Base-by-base conservation (phyloP, 2,888 invertebrate genomes). In the Drosophila paramelanica region DNA sequence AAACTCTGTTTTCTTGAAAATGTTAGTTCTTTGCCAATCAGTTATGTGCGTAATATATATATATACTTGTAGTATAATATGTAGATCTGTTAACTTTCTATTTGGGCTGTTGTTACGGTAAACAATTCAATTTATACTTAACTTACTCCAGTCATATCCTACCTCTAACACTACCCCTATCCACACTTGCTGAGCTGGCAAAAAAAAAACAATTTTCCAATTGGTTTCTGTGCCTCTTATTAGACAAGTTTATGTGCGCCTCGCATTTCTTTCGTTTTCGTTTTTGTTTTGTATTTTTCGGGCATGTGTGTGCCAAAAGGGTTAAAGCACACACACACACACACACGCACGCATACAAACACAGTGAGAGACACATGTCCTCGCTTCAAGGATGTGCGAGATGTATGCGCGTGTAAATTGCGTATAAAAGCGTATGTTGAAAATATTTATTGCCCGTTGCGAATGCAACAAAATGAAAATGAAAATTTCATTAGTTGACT, bases 391-490 rank as follows among this genome's bases (percentile, higher is more conserved):
- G 60, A 58, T 64, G 79, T 61, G 67, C 38, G 84, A 77, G 89
- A 86, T 89, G 89, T 77, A 86, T 89, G 81, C 67, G 89, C 87
- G 89, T 87, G 86, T 66, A 87, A 87, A 89, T 87, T 87, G 89
- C 89, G 89, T 87, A 88, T 88, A 86, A 86, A 86, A 88, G 79
- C 77, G 81, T 81, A 78, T 90, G 89, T 86, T 90, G 82, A 86
- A 91, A 88, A 89, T 91, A 90, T 90, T 90, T 90, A 90, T 90
- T 90, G 77, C 91, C 83, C 91, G 90, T 91, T 90, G 77, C 90
- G 90, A 90, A 91, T 91, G 88, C 88, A 89, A 88, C 90, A 86
- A 90, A 90, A 91, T 90, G 90, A 88, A 82, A 84, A 84, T 89
- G 89, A 88, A 85, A 85, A 79, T 88, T 88, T 89, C 90, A 89